Conservation (phyloP, 23 tunicate species). For the Clavelina lepadiformis region DNA sequence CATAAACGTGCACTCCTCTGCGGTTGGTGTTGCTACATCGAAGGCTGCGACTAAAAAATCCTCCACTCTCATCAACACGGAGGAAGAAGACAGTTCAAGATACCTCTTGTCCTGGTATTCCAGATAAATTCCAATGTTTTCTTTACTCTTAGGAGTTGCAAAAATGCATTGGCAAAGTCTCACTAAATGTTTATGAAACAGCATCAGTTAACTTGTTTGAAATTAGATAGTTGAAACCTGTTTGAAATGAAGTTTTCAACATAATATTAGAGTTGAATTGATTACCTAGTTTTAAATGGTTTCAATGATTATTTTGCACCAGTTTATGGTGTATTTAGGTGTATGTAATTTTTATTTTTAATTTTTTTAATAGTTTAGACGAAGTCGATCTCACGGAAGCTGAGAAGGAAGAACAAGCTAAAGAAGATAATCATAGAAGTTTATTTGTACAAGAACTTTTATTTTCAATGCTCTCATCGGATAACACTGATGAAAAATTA, state of each 20-base stretch:
- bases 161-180: neutral
- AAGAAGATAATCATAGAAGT: slow-evolving; percentile 43
- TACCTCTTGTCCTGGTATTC: slow-evolving; percentile 32
- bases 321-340: too few relatives aligned
- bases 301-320: too few relatives aligned
- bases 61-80: slow-evolving; percentile 4
- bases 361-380: slow-evolving; percentile 36
- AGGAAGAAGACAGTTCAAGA: slow-evolving; percentile 45
- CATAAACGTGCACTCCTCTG: slow-evolving; percentile 20
- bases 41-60: neutral
- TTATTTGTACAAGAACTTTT: slow-evolving; percentile 65
- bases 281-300: too few relatives aligned
- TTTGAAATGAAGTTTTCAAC: too few relatives aligned
- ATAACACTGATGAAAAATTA: neutral
- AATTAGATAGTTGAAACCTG: too few relatives aligned
- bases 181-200: neutral
- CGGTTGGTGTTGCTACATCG: slow-evolving; percentile 18
- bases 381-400: slow-evolving; percentile 24
- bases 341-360: neutral
- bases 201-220: too few relatives aligned
- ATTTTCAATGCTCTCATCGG: slow-evolving; percentile 32
- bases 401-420: slow-evolving; percentile 29
- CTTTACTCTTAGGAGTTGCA: neutral
- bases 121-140: neutral
- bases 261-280: too few relatives aligned